Base-by-base conservation (phyloP, 2,797 vertebrate genomes). In the Austrolebias charrua region DNA sequence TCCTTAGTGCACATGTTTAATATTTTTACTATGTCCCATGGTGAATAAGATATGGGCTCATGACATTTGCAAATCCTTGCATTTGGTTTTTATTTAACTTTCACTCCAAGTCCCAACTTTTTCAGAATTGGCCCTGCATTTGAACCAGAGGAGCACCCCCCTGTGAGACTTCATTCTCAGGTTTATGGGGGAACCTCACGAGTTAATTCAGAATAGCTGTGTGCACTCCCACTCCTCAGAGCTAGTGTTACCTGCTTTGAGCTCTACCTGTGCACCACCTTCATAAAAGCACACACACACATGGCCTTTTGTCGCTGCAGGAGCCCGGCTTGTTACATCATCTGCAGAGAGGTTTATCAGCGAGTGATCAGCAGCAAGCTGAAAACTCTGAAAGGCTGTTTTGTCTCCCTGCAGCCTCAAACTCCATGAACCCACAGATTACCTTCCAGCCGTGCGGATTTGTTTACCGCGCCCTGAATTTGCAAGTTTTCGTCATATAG, bases 371-470 rank as follows among this genome's bases (percentile, higher is more conserved):
- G 80, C 82, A 80, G 83, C 80, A 82, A 85, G 78, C 80, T 54
- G 73, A 90, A 82, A 80, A 88, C 86, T 91, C 89, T 93, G 90
- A 93, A 93, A 93, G 89, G 78, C 81, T 94, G 91, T 92, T 94
- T 94, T 94, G 93, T 93, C 93, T 94, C 89, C 84, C 66, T 76
- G 77, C 80, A 72, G 79, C 87, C 82, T 87, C 89, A 88, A 92
- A 91, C 89, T 89, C 88, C 73, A 79, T 89, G 88, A 86, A 86
- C 90, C 88, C 83, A 58, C 64, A 87, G 89, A 88, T 88, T 83
- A 85, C 77, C 83, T 88, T 87, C 79, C 87, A 89, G 80, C 76
- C 84, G 10, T 50, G 82, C 82, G 89, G 88, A 91, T 92, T 91
- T 92, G 91, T 92, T 93, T 92, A 93, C 91, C 85, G 6, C 47